Evolutionary conservation across 2,113 vertebrate species (phyloP).

Genomic region (Haemorhous mexicanus): DNA sequence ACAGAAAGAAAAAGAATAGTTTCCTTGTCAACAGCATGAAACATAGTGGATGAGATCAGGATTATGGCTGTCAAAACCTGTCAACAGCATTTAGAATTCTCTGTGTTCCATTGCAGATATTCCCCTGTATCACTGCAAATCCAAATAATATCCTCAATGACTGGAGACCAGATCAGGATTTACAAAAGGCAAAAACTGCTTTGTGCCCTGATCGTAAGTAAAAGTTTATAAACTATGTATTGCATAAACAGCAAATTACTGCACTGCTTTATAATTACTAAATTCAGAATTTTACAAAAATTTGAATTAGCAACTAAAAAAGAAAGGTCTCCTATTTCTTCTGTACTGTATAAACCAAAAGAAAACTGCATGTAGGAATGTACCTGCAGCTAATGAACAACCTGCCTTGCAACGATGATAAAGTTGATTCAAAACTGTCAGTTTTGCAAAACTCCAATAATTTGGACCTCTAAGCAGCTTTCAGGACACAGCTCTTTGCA

Average conservation of each 20-base stretch:
- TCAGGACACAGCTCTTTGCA: background rate
- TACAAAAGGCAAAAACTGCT: background rate
- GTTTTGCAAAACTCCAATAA: background rate
- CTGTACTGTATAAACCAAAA: background rate
- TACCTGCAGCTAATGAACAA: background rate
- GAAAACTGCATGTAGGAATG: background rate
- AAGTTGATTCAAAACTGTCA: background rate
- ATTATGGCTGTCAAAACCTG: constrained; percentile 19
- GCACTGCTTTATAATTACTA: background rate
- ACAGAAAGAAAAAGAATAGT: background rate
- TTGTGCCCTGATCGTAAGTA: background rate
- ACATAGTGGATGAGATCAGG: background rate
- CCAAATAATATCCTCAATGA: background rate
- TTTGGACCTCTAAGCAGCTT: background rate
- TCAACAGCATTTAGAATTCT: background rate
- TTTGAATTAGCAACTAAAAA: background rate
- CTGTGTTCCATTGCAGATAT: background rate
- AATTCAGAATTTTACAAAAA: background rate
- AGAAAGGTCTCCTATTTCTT: background rate
- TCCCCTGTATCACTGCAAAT: background rate
- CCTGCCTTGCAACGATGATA: too few species aligned
- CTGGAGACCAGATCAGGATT: background rate
- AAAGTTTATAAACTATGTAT: background rate
- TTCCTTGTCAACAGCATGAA: background rate
- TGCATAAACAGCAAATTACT: background rate